phyloP scores from a whole-genome alignment of 2,888 invertebrate genomes.

The Crocallis elinguaria region DNA sequence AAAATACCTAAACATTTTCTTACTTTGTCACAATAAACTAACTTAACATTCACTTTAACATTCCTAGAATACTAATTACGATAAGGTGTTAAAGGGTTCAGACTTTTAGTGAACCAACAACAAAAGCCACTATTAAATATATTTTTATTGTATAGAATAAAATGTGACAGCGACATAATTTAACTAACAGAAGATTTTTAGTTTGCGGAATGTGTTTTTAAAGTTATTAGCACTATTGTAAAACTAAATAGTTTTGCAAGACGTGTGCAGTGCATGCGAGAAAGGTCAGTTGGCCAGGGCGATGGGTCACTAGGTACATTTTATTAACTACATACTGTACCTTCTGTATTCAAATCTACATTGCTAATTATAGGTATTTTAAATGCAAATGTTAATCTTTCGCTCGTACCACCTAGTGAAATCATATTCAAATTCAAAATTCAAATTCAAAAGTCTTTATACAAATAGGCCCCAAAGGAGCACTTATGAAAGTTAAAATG shows the following conservation, averaged over 20 bases:
- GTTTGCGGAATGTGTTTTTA: too few relatives aligned
- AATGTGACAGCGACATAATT: background rate
- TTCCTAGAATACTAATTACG: background rate
- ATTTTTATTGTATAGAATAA: background rate
- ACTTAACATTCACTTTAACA: slow-evolving; percentile 4
- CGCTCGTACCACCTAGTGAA: too few relatives aligned
- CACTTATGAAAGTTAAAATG: too few relatives aligned
- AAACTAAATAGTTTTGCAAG: slow-evolving; percentile 10
- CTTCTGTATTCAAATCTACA: too few relatives aligned
- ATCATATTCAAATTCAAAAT: too few relatives aligned
- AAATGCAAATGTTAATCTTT: too few relatives aligned
- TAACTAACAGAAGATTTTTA: too few relatives aligned
- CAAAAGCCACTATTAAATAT: background rate
- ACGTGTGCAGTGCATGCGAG: slow-evolving; percentile 2
- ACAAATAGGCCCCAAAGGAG: too few relatives aligned
- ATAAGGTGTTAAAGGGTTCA: background rate
- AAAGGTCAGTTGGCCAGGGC: slow-evolving; percentile 20
- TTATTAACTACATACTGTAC: too few relatives aligned
- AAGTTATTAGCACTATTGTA: slow-evolving; percentile 5
- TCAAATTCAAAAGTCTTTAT: too few relatives aligned
- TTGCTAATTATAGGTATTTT: too few relatives aligned
- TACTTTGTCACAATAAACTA: slow-evolving; percentile 6
- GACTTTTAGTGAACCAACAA: background rate
- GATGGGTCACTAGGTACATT: slow-evolving; percentile 6
- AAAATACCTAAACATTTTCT: background rate